These are phyloP conservation scores for Brachyopa scutellaris DNA, from an alignment of 2,888 invertebrate species.

Conservation along the genomic window DNA sequence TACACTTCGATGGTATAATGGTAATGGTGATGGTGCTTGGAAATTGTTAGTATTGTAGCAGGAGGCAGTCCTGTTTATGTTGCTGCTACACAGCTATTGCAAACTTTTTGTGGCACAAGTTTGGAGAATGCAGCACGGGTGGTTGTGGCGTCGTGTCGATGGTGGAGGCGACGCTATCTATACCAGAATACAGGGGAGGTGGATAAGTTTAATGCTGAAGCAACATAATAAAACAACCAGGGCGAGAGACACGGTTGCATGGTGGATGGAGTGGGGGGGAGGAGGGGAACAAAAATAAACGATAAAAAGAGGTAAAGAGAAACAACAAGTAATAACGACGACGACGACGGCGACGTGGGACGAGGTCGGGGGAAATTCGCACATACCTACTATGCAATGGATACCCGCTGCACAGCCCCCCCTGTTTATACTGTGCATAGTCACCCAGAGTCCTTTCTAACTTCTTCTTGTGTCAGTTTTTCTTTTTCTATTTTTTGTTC, in stretches of 20 bases:
- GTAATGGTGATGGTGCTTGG: constrained; percentile 47
- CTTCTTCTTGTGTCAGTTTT: constrained; percentile 43
- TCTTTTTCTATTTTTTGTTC: constrained; percentile 23
- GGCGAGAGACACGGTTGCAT: background rate
- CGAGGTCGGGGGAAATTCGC: constrained; percentile 20
- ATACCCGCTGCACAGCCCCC: constrained; percentile 38
- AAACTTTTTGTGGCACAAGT: constrained; percentile 16
- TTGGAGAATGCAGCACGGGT: constrained; percentile 4
- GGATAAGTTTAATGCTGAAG: constrained; percentile 61
- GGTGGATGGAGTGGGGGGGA: background rate
- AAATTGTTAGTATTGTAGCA: constrained; percentile 58
- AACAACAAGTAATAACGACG: constrained; percentile 65
- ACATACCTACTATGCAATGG: constrained; percentile 52
- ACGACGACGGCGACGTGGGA: constrained; percentile 8
- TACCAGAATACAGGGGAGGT: background rate
- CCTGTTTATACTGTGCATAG: constrained; percentile 31
- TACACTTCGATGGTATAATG: constrained; percentile 39
- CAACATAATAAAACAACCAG: constrained; percentile 64
- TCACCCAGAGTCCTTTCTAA: constrained; percentile 59
- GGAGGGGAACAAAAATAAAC: constrained; percentile 36
- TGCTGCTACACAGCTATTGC: constrained; percentile 55
- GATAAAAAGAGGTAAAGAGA: constrained; percentile 41
- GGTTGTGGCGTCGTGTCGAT: background rate
- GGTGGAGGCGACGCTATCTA: background rate
- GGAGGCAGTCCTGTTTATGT: constrained; percentile 58